Evolutionary conservation across 2,797 vertebrate genomes (phyloP).

Genomic region (Parambassis ranga): DNA sequence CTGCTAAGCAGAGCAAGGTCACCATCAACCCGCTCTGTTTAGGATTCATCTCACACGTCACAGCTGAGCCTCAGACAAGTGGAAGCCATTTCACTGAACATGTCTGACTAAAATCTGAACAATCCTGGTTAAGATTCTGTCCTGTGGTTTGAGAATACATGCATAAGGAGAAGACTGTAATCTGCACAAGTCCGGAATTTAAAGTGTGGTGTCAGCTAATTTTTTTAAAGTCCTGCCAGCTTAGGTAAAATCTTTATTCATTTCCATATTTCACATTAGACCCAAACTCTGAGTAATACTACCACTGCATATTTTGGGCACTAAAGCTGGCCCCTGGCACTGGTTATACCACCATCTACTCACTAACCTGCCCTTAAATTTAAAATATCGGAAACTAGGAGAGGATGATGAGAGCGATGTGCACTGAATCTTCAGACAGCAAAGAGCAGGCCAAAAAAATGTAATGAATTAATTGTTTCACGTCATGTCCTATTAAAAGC

Average conservation of each 20-base stretch:
- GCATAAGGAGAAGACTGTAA: neutral
- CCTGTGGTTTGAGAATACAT: constrained; percentile 10
- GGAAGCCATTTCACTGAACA: neutral
- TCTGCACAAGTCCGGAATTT: neutral
- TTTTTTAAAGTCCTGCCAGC: constrained; percentile 10
- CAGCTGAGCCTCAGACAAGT: neutral
- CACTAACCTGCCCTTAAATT: neutral
- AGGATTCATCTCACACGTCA: constrained; percentile 15
- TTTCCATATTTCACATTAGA: neutral
- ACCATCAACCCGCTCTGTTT: neutral
- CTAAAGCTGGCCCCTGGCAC: neutral
- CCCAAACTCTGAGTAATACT: neutral
- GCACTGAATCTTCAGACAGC: neutral
- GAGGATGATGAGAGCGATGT: neutral
- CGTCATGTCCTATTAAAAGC: constrained; percentile 12
- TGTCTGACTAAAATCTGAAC: neutral
- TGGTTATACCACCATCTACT: neutral
- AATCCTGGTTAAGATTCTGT: neutral
- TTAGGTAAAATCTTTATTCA: neutral
- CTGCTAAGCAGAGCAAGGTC: constrained; percentile 1
- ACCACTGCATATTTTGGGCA: neutral
- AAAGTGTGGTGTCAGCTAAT: neutral
- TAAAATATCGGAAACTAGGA: neutral
- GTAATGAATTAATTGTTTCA: neutral
- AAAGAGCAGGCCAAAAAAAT: neutral